Evolutionary conservation across 2,113 vertebrate genomes (phyloP).

Genomic region (Cranoglanis bouderius): DNA sequence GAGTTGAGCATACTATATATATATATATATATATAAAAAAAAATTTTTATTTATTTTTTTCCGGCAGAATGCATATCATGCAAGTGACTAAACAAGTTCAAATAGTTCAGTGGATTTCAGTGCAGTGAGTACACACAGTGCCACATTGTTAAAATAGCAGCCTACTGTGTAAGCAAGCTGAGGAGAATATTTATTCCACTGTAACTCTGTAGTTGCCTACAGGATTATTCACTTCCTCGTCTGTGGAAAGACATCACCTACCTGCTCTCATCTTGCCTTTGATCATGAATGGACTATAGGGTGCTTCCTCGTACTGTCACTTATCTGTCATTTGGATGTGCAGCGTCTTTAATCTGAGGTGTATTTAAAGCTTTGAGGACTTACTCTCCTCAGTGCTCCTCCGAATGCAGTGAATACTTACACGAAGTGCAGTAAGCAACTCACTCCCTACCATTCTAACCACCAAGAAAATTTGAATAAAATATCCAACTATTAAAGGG

Average conservation of each 20-base stretch:
- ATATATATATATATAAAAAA: too few relatives aligned
- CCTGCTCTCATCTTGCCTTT: neutral
- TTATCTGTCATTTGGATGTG: neutral
- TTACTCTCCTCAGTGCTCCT: neutral
- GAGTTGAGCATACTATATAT: too few relatives aligned
- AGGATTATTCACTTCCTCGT: neutral
- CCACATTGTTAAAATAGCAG: neutral
- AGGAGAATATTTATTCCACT: neutral
- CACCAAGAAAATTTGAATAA: neutral
- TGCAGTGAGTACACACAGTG: neutral
- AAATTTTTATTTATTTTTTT: too few relatives aligned
- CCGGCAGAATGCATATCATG: neutral
- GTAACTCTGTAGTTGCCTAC: neutral
- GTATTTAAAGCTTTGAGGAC: neutral
- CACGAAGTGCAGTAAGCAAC: neutral
- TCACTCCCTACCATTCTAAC: too few relatives aligned
- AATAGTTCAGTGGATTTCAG: neutral
- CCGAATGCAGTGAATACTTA: neutral
- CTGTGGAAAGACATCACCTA: neutral
- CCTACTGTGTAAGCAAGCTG: neutral
- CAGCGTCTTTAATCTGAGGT: neutral
- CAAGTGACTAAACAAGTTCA: neutral
- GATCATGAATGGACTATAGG: neutral
- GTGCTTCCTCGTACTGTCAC: neutral
- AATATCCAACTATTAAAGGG: neutral